Conservation (phyloP, 2,113 vertebrate species). For the Vireo altiloquus region DNA sequence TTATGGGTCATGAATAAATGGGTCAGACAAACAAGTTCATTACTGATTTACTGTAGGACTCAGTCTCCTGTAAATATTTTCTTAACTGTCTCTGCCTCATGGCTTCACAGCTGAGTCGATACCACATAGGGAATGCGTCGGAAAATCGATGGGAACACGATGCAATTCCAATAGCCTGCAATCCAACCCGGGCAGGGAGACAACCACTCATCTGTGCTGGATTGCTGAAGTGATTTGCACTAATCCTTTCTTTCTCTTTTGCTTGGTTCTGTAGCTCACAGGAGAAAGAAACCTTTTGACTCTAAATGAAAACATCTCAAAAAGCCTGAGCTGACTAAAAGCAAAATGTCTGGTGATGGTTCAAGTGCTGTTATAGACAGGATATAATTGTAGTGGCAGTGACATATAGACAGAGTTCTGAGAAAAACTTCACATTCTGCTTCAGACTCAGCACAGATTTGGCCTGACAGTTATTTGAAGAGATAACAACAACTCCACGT, state of each 20-base stretch:
- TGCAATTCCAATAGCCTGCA: not conserved
- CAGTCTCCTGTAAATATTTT: constrained; percentile 46
- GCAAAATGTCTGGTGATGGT: not conserved
- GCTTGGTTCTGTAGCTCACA: too few species aligned
- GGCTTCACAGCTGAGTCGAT: constrained; percentile 26
- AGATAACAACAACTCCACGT: not conserved
- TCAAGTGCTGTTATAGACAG: not conserved
- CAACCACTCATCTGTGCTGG: not conserved
- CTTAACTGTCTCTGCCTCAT: constrained; percentile 42
- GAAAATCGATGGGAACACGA: not conserved
- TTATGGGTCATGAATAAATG: constrained; percentile 40
- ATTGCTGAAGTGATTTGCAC: not conserved
- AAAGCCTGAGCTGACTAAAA: not conserved
- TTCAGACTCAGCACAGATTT: constrained; percentile 19
- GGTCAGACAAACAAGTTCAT: constrained; percentile 57
- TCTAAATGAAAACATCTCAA: not conserved
- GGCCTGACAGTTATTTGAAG: constrained; percentile 49
- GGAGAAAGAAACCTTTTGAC: not conserved
- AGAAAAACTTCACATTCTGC: not conserved
- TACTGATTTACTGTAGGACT: constrained; percentile 28
- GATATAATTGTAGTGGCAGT: not conserved
- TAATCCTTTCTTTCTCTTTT: not conserved
- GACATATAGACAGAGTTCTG: not conserved
- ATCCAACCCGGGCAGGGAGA: not conserved
- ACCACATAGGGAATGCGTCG: not conserved